Conservation (phyloP, 1,140 invertebrate species). For the Grapholita molesta region DNA sequence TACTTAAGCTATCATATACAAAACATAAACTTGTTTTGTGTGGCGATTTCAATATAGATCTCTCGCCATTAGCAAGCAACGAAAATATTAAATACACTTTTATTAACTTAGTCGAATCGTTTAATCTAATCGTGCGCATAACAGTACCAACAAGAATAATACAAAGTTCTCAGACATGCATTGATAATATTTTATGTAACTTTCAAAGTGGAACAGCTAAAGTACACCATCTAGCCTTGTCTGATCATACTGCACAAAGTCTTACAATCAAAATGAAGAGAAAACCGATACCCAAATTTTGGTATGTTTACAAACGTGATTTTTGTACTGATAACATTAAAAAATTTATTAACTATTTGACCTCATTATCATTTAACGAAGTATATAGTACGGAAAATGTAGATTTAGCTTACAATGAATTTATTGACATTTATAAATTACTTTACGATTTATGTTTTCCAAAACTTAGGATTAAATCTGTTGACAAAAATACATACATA, state of each 20-base stretch:
- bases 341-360: background rate
- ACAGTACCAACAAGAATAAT: background rate
- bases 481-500: background rate
- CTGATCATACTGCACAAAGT: background rate
- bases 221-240: background rate
- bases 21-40: background rate
- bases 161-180: background rate
- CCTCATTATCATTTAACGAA: background rate
- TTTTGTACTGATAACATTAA: background rate
- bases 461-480: background rate
- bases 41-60: background rate
- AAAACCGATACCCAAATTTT: background rate
- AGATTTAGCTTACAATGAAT: background rate
- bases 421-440: background rate
- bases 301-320: background rate
- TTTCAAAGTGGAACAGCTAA: background rate
- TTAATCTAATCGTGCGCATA: background rate
- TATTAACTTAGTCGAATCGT: background rate
- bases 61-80: background rate
- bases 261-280: background rate
- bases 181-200: constrained; percentile 1
- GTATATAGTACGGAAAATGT: background rate
- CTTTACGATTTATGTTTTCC: background rate
- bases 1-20: background rate
- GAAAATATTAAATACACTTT: background rate